Evolutionary conservation across 2,113 vertebrate species (phyloP).

Genomic region (Cochlearius cochlearius): DNA sequence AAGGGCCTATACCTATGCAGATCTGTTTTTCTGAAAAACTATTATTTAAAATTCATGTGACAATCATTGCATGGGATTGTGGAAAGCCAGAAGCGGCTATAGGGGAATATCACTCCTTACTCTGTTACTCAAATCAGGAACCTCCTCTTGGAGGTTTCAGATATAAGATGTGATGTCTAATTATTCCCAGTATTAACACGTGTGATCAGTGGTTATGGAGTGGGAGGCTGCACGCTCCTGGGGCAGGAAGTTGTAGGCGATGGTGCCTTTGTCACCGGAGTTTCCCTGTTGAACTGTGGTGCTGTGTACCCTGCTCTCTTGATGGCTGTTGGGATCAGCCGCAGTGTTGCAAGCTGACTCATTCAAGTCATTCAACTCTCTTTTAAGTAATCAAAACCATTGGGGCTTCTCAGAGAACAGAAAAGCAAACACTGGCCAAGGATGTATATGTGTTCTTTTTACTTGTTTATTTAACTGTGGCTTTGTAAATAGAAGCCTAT

Average conservation of each 20-base stretch:
- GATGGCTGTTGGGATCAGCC: no score
- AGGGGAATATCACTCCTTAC: not conserved
- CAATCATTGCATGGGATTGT: not conserved
- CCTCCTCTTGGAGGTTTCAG: not conserved
- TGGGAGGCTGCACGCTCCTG: not conserved
- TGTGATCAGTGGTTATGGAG: not conserved
- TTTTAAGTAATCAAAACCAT: not conserved
- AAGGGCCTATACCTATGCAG: not conserved
- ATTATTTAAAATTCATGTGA: not conserved
- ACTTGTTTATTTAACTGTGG: not conserved
- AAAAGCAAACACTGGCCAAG: not conserved
- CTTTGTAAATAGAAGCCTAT: not conserved
- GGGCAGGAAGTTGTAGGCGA: accelerated
- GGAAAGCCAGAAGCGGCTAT: not conserved
- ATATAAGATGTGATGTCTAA: not conserved
- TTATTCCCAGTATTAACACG: not conserved
- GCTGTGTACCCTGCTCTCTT: not conserved
- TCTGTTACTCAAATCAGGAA: not conserved
- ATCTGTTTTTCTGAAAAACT: not conserved
- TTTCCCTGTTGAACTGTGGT: not conserved
- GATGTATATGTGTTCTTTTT: not conserved
- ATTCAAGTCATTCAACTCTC: not conserved
- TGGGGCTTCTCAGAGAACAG: not conserved
- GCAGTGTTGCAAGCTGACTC: not conserved
- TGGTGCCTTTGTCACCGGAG: not conserved